Percentiles rank a stretch among this genome's conserved stretches.
Conservation (phyloP, 2,797 vertebrate species). For the Choloepus didactylus region DNA sequence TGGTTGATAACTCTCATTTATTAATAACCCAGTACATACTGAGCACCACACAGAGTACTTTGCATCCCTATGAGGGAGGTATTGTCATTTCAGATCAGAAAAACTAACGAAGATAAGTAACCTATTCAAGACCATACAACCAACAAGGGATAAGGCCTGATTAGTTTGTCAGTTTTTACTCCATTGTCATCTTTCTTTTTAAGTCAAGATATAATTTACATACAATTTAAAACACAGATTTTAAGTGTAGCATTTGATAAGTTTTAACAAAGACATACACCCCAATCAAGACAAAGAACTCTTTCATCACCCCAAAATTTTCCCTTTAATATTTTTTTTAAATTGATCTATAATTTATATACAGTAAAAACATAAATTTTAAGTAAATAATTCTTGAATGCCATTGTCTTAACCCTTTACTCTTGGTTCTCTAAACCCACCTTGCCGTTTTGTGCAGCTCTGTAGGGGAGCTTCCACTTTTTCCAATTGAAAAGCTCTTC, state of each 20-base stretch:
- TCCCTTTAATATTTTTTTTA: background rate
- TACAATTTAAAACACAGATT: background rate
- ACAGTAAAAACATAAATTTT: background rate
- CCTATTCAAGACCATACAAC: background rate
- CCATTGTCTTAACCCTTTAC: background rate
- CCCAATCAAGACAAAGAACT: background rate
- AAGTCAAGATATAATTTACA: background rate
- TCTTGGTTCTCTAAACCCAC: background rate
- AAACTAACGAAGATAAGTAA: slow-evolving; percentile 7
- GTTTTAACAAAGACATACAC: background rate
- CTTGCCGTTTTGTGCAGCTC: background rate
- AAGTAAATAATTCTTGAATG: background rate
- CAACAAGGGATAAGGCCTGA: background rate
- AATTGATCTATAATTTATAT: background rate
- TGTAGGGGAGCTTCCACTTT: background rate
- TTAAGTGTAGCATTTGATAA: background rate
- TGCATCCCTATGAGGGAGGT: background rate
- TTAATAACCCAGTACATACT: background rate
- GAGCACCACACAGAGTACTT: background rate
- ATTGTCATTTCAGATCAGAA: slow-evolving; percentile 28
- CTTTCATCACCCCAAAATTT: background rate
- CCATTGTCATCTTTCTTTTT: background rate
- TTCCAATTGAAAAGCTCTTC: background rate
- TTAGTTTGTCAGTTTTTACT: background rate
- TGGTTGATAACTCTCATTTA: background rate